Evolutionary conservation across 2,113 vertebrate genomes (phyloP), one percentile per base, ranked within the genome.

Genomic region (Vidua chalybeata): DNA sequence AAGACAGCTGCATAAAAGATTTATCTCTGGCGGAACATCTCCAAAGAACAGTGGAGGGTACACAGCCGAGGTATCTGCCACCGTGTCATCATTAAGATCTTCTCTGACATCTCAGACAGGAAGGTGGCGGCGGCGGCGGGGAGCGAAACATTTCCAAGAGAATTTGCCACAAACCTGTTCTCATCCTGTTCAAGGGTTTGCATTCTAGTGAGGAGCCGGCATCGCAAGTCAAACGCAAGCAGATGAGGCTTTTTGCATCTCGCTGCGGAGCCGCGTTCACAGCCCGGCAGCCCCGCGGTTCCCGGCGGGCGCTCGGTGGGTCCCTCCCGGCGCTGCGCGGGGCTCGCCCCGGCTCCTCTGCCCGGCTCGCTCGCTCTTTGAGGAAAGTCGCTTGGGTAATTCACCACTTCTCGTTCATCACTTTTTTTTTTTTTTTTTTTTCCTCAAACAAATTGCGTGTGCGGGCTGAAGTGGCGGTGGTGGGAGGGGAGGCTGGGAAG

Each of bases 131-230:
- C 66, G 59, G 49, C 55, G 72, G 54, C 2, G 62, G 39, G 84
- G 67, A 78, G 26, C 1, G 54, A 68, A 84, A 75, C 54, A 6
- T 86, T 69, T 85, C 51, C 85, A 89, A 74, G 48, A 90, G 84
- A 74, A 90, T 89, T 89, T 39, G 92, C 75, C 35, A 97, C 98
- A 89, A 97, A 98, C 98, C 98, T 98, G 98, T 90, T 97, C 96
- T 97, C 98, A 98, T 98, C 96, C 69, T 96, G 97, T 89, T 96
- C 96, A 56, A 91, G 93, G 82, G 77, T 96, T 96, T 81, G 97
- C 98, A 96, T 97, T 96, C 97, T 97, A 96, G 95, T 69, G 83
- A 89, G 97, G 67, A 97, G 91, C 94, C 94, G 84, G 97, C 97
- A 97, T 94, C 39, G 67, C 95, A 79, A 92, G 82, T 96, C 95